phyloP scores from a whole-genome alignment of 1,140 invertebrate species.

The Heterodera carotae region DNA sequence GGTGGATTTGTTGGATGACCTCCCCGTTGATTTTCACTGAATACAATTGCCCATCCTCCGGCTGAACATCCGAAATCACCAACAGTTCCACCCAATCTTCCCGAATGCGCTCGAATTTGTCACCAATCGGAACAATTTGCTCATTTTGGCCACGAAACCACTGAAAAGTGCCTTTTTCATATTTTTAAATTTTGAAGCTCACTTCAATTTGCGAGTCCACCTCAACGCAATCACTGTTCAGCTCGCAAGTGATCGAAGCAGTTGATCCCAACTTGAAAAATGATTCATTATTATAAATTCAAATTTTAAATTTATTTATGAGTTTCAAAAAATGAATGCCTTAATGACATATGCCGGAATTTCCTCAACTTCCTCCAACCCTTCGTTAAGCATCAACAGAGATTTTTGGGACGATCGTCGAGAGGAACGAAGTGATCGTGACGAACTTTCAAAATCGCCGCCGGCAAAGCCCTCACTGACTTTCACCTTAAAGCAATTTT shows the following conservation, averaged over 20 bases:
- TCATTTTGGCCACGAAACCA: slow-evolving; percentile 30
- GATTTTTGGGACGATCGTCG: slow-evolving; percentile 23
- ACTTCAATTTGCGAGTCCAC: slow-evolving; percentile 41
- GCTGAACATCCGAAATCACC: slow-evolving; percentile 55
- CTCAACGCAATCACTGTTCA: slow-evolving; percentile 55
- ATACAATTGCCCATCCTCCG: slow-evolving; percentile 56
- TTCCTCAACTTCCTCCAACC: slow-evolving; percentile 37
- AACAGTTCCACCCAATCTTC: slow-evolving; percentile 62
- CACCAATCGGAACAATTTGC: slow-evolving; percentile 27
- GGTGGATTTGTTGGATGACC: not conserved
- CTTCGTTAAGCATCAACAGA: not conserved
- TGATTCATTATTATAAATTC: not conserved
- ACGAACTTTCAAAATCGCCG: not conserved
- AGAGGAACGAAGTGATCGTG: slow-evolving; percentile 13
- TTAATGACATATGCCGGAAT: slow-evolving; percentile 63
- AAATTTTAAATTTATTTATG: not conserved
- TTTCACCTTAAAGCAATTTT: slow-evolving; percentile 5
- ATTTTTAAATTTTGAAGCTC: slow-evolving; percentile 23
- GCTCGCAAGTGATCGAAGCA: slow-evolving; percentile 62
- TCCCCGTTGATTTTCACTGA: slow-evolving; percentile 58
- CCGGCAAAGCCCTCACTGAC: slow-evolving; percentile 16
- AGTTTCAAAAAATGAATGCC: not conserved
- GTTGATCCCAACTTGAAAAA: slow-evolving; percentile 49
- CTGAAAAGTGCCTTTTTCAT: slow-evolving; percentile 28
- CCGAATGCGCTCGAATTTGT: slow-evolving; percentile 55